Base-by-base conservation (phyloP, 2,888 invertebrate species). In the Tachina lurida region DNA sequence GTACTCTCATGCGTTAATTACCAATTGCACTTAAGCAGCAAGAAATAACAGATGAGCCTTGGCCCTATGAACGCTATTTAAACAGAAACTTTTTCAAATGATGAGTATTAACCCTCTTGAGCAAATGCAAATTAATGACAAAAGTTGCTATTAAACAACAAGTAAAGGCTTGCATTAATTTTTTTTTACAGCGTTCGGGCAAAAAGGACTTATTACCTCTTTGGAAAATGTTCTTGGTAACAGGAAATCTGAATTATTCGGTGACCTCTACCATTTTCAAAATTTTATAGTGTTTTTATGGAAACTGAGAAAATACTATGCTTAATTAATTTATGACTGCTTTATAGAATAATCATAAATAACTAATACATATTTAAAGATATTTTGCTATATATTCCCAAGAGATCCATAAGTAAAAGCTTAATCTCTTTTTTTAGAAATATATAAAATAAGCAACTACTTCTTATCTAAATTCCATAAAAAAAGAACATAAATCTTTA, bases 401-500 rank as follows among this genome's bases (percentile, higher is more conserved):
- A 76, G 49, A 62, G 83, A 43, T 22, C 10, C 71, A 75, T 82
- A 78, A 84, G 39, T 67, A n/a, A 19, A 58, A 17, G 4, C 39
- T 60, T 31, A 31, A 22, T 22, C n/a, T n/a, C n/a, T n/a, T 71
- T 62, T 75, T 52, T 45, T 10, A 19, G 17, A 31, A 31, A 31
- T 31, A 10, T 39, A 19, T 49, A 63, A 43, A 63, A 45, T 41
- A 68, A 22, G 3, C 67, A 60, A 52, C 19, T 22, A 70, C 54
- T 74, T 81, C 43, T 77, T 74, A 77, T 63, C 68, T n/a, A 47
- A 85, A 74, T 62, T 58, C 31, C 84, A 89, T 90, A 89, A 90
- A 88, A 86, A 80, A 89, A 88, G 87, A 47, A 78, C 83, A 83
- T 86, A 86, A 86, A 74, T 84, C 84, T 87, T 87, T 82, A 88